Evolutionary conservation across 2,888 invertebrate genomes (phyloP), one percentile per base, ranked within the genome.

Genomic region (Dione juno): DNA sequence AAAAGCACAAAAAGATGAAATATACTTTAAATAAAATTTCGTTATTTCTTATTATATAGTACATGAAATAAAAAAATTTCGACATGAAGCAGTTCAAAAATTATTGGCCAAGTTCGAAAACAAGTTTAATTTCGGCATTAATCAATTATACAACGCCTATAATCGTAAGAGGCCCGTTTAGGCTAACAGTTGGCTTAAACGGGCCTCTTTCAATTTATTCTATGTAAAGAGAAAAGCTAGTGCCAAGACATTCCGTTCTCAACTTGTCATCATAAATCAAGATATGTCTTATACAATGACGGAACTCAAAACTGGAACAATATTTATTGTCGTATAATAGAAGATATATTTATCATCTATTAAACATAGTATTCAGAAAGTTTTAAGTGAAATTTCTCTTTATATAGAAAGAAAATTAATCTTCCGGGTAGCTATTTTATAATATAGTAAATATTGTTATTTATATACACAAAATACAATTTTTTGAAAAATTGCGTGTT

Each of bases 81-180:
- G 28, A 28, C 3, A 3, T 28, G 28, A 28, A 28, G 28, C 28
- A 28, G 28, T 28, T 28, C 28, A 28, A 28, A 48, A 50, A 50
- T 19, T 19, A 50, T 19, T 11, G 28, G 21, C 52, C 21, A 13
- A 28, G 21, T 28, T 13, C 6, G 21, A 28, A 53, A 53, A 53
- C 52, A 14, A 52, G 21, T 52, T 28, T 2, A 21, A 1, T 53
- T 53, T 28, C 28, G 21, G 21, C 13, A 28, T 53, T 21, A 53
- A 53, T 53, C 13, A 53, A 53, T 53, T 53, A 53, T 53, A 53
- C 28, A 53, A 28, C 14, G 8, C 13, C 52, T 53, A 1, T 50
- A 19, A 50, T 28, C 5, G 28, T 28, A 28, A 28, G 28, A 28
- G 28, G 28, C 28, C 28, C 28, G 28, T 5, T 28, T 28, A 28